Base-by-base conservation (phyloP, 2,113 vertebrate species). In the Motacilla tschutschensis region DNA sequence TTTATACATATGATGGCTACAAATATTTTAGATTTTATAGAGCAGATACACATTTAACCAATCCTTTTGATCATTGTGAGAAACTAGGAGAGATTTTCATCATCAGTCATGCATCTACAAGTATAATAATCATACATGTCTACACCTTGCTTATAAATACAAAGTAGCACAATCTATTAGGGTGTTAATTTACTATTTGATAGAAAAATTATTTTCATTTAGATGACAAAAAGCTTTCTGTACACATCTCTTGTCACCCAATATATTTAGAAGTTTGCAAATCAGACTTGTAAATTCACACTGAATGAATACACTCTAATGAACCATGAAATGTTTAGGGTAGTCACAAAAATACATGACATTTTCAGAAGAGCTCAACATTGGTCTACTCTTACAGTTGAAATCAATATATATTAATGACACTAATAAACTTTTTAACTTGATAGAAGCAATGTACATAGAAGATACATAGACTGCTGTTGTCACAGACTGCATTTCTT, bases 11-110 rank as follows among this genome's bases (percentile, higher is more conserved):
- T 79, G 63, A 87, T 55, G 36, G 38, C 24, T 93, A 59, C 22
- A 91, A 90, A 93, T 76, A 89, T 38, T 92, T 91, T 26, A 76
- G 41, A 60, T 94, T 82, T 72, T 79, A 15, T 71, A 58, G 48
- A 63, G 63, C 31, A 85, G 66, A 83, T 77, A 7, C 40, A 80
- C 22, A 63, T 89, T 92, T 72, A 53, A 91, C 18, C 17, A 75
- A 79, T 53, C 28, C 3, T 36, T 76, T 67, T 72, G 25, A 67
- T 64, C 35, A 48, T 20, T 0, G 0, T 76, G 48, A 79, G n/a
- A 90, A 9, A 43, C 24, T 54, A 66, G 21, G 24, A 79, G 62
- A 71, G 19, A 25, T 65, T 73, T 90, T 76, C 55, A 44, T 75
- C 22, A 8, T 53, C 78, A 57, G 18, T 63, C 43, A 66, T 63